Percentiles rank a stretch among this genome's conserved stretches.
These are phyloP conservation scores for Hoplostethus mediterraneus DNA, from an alignment of 2,797 vertebrate genomes.

Conservation along the genomic window DNA sequence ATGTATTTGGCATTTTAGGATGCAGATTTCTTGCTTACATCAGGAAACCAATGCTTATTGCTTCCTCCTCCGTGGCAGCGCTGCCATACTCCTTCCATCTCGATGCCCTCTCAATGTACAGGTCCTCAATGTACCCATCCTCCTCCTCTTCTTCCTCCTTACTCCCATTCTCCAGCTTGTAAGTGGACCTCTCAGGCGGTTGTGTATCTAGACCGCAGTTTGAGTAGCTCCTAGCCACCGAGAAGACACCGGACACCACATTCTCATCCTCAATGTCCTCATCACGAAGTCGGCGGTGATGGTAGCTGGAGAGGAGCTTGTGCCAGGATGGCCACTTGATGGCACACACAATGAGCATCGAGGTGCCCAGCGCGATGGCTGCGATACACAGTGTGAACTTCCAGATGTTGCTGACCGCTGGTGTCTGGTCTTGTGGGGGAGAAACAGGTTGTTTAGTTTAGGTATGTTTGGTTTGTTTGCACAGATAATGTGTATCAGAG, in stretches of 20 bases:
- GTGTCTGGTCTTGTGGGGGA: conserved; percentile 35
- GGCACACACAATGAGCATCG: conserved; percentile 85
- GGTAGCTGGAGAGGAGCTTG: conserved; percentile 88
- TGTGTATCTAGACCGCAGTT: conserved; percentile 58
- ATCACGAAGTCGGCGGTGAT: conserved; percentile 82
- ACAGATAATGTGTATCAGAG: no score
- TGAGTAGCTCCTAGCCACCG: conserved; percentile 58
- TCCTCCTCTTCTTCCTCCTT: conserved; percentile 79
- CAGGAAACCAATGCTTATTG: no score
- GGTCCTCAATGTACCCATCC: conserved; percentile 93
- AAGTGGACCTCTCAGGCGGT: conserved; percentile 66
- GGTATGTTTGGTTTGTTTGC: neutral
- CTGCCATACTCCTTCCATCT: neutral
- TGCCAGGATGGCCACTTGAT: conserved; percentile 91
- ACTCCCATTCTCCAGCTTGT: conserved; percentile 75
- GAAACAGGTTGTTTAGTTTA: neutral
- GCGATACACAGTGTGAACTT: conserved; percentile 87
- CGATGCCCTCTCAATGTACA: conserved; percentile 84
- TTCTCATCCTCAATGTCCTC: conserved; percentile 67
- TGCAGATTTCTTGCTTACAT: no score
- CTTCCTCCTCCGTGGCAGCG: neutral
- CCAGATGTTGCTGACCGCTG: conserved; percentile 87
- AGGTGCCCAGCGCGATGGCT: conserved; percentile 81
- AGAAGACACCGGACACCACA: conserved; percentile 67
- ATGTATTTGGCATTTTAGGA: no score